Evolutionary conservation across 2,113 vertebrate species (phyloP).

Genomic region (Lonchura striata): DNA sequence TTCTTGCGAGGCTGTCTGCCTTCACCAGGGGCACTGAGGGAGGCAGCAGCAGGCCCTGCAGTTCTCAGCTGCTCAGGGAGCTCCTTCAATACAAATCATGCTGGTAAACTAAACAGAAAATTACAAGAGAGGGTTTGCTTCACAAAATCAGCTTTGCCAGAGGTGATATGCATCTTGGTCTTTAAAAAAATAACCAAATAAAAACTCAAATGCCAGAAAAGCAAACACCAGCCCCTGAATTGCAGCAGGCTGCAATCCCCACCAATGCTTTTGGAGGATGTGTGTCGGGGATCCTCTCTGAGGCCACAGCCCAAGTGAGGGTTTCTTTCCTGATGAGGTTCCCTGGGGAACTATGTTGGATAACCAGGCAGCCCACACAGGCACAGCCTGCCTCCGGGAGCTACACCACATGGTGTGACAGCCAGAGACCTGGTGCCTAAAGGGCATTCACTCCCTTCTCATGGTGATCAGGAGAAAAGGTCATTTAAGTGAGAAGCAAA

Average conservation of each 20-base stretch:
- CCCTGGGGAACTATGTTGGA: rapidly evolving
- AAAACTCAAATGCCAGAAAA: background rate
- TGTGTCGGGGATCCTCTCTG: rapidly evolving
- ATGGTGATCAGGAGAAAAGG: background rate
- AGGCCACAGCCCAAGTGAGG: rapidly evolving
- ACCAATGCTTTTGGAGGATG: background rate
- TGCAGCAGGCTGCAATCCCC: background rate
- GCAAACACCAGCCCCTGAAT: background rate
- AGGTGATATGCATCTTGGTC: background rate
- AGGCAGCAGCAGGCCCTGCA: rapidly evolving
- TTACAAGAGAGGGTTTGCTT: background rate
- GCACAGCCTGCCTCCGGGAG: background rate
- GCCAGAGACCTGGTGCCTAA: background rate
- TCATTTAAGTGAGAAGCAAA: background rate
- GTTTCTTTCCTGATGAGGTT: background rate
- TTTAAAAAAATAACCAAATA: background rate
- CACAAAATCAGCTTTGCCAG: background rate
- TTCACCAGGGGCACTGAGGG: rapidly evolving
- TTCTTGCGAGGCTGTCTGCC: rapidly evolving
- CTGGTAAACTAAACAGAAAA: background rate
- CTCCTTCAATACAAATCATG: background rate
- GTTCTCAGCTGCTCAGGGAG: background rate
- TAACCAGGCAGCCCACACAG: background rate
- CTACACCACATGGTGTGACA: rapidly evolving
- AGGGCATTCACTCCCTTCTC: background rate